Evolutionary conservation across 2,888 invertebrate genomes (phyloP), one percentile per base, ranked within the genome.

Genomic region (Hipparchia sbordonii): DNA sequence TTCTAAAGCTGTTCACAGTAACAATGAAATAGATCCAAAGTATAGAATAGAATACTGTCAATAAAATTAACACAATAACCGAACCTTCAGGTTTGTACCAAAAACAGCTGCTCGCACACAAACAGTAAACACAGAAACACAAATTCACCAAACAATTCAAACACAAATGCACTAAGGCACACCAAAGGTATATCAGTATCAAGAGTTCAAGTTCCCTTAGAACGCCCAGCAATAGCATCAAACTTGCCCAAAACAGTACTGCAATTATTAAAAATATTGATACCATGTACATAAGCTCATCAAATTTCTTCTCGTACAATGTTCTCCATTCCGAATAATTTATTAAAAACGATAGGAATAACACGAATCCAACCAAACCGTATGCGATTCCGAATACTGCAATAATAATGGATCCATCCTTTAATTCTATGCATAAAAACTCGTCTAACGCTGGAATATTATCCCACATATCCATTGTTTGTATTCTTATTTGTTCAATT

Each of bases 351-450:
- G 80, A 81, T 2, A 79, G n/a, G 12, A 83, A 76, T 9, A 83
- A 76, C 52, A 75, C 73, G 0, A 84, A 23, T 0, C 82, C 81
- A 0, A 83, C 60, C 3, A 80, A 76, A 0, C 85, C 85, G 48
- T 84, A 85, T 4, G 81, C 66, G 0, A 82, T 76, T 9, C 83
- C 84, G 7, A 81, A 60, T 23, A 79, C 45, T 39, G 79, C 77
- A 4, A 84, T 79, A 8, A 82, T 45, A 4, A 79, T 69, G 0
- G 80, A 72, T 33, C 82, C 85, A 4, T 72, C 51, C n/a, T 76
- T 81, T 13, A 85, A 46, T 12, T 84, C 79, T 33, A 86, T 73
- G 72, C 85, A 85, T 0, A 82, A 62, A 59, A 82, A 84, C 7
- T 77, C 71, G 45, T 79, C 77, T 2, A 77, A 51, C 9, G 59